These are phyloP conservation scores for Paracentrotus lividus DNA, from an alignment of 53 echinoderm and acorn worm genomes.

Conservation along the genomic window DNA sequence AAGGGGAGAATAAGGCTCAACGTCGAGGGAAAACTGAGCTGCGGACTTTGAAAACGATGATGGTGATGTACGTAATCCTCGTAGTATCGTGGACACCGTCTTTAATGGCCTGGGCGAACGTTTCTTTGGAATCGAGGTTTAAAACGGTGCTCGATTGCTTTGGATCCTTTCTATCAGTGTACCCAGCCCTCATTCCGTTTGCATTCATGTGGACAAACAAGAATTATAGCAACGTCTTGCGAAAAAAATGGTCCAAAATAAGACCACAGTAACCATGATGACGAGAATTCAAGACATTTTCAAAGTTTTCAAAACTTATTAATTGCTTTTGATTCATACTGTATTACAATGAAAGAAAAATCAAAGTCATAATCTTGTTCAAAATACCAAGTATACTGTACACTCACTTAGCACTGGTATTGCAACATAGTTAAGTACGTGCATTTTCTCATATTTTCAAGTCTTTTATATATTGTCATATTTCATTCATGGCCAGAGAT, in stretches of 20 bases:
- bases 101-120: background rate
- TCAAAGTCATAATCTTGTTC: no score
- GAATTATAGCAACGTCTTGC: conserved; percentile 29
- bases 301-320: background rate
- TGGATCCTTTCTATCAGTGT: conserved; percentile 56
- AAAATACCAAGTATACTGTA: no score
- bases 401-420: no score
- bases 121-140: background rate
- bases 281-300: background rate
- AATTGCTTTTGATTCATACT: no score
- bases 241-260: conserved; percentile 20
- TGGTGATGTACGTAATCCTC: conserved; percentile 52
- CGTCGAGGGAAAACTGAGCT: conserved; percentile 35
- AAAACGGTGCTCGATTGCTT: conserved; percentile 11
- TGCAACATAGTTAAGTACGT: no score
- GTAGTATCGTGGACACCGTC: conserved; percentile 62
- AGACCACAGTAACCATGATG: background rate
- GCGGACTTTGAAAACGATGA: conserved; percentile 45
- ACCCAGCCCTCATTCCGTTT: conserved; percentile 59
- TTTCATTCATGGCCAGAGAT: no score
- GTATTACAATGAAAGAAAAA: no score
- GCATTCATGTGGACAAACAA: conserved; percentile 62
- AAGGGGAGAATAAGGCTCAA: background rate
- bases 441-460: no score
- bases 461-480: no score